Percentiles rank a stretch among this genome's conserved stretches.
Conservation (phyloP, 2,888 invertebrate genomes). For the Dryococelus australis region DNA sequence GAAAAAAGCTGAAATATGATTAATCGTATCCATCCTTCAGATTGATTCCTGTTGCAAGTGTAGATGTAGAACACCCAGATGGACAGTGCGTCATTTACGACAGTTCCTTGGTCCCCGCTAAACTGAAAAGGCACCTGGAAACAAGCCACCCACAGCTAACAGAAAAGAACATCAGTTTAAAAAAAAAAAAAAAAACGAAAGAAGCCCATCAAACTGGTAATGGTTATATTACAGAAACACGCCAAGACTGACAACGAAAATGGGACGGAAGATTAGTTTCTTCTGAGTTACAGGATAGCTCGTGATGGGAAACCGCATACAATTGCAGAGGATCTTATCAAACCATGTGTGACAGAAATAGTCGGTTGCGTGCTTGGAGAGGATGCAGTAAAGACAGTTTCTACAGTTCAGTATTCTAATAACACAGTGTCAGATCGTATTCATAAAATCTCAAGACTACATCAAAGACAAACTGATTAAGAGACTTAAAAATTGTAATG, state of each 20-base stretch:
- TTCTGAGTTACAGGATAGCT: conserved; percentile 41
- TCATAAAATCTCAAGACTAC: conserved; percentile 43
- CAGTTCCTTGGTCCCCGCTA: too few relatives aligned
- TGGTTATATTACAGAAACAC: conserved; percentile 3
- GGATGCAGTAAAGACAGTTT: conserved; percentile 41
- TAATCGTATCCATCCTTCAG: too few relatives aligned
- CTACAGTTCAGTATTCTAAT: conserved; percentile 37
- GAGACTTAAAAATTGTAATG: neutral
- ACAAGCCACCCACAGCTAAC: too few relatives aligned
- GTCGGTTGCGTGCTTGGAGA: conserved; percentile 41
- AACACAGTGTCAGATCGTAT: conserved; percentile 39
- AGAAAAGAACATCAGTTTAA: too few relatives aligned
- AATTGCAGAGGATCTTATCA: conserved; percentile 43
- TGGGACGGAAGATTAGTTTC: conserved; percentile 41
- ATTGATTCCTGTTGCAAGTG: too few relatives aligned
- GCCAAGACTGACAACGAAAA: conserved; percentile 36
- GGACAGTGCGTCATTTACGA: too few relatives aligned
- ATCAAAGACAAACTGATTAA: conserved; percentile 17
- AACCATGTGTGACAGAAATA: conserved; percentile 41
- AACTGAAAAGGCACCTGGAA: too few relatives aligned
- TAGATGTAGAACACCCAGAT: too few relatives aligned
- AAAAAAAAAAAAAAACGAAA: too few relatives aligned
- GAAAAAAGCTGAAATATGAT: too few relatives aligned
- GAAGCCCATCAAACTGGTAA: too few relatives aligned
- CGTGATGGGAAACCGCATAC: conserved; percentile 43